These are phyloP conservation scores for Doryteuthis pealeii DNA, from an alignment of 1,140 invertebrate genomes.

Conservation along the genomic window DNA sequence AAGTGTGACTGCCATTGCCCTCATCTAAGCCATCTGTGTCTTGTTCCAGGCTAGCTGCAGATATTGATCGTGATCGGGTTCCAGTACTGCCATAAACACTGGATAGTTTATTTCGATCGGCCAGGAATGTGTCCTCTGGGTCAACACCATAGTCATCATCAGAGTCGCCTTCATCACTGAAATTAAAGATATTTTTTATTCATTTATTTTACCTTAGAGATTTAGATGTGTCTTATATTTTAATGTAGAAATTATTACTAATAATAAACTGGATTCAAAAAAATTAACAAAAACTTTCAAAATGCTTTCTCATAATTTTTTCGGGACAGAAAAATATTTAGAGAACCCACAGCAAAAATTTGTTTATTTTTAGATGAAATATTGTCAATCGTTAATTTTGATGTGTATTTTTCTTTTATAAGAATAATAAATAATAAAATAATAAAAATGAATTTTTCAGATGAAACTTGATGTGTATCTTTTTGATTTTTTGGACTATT, in stretches of 20 bases:
- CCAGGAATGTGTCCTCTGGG: neutral
- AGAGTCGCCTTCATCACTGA: neutral
- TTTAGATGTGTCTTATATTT: neutral
- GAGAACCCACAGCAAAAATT: no score
- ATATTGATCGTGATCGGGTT: neutral
- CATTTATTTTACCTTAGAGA: neutral
- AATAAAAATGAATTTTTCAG: no score
- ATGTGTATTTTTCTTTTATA: no score
- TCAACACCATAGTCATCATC: neutral
- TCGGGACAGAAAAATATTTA: neutral
- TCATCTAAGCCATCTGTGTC: neutral
- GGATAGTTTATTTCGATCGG: neutral
- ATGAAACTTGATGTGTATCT: no score
- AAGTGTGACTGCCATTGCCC: neutral
- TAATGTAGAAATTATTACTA: neutral
- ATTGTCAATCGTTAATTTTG: no score
- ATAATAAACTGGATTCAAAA: neutral
- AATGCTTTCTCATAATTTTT: neutral
- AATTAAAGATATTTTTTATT: neutral
- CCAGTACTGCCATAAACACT: neutral
- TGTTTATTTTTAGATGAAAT: no score
- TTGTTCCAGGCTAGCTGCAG: neutral
- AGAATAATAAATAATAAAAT: no score
- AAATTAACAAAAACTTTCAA: neutral
- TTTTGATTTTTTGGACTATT: no score